Conservation (phyloP, 2,888 invertebrate genomes). For the Protophormia terraenovae region DNA sequence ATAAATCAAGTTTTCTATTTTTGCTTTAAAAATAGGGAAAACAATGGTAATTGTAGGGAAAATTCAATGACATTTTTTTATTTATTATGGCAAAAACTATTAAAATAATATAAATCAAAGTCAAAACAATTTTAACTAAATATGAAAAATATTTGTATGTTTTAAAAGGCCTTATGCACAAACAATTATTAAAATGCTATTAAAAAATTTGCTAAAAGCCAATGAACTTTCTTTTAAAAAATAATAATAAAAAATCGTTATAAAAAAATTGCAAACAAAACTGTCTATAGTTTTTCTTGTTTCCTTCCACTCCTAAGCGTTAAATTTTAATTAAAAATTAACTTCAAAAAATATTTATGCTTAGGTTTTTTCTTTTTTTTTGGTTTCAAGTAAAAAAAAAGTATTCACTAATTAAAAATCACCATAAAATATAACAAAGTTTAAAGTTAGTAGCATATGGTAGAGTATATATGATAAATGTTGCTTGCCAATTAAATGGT, state of each 20-base stretch:
- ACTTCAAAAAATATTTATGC: neutral
- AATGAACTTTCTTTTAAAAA: conserved; percentile 12
- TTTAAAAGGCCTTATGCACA: no score
- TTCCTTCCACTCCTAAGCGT: neutral
- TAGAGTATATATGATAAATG: neutral
- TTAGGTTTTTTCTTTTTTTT: neutral
- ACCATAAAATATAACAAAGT: neutral
- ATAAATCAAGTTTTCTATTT: neutral
- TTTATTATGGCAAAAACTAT: neutral
- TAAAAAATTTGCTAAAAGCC: no score
- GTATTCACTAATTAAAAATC: no score
- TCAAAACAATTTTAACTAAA: neutral
- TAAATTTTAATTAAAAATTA: neutral
- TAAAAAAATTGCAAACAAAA: neutral
- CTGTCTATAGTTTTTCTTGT: neutral
- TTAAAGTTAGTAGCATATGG: neutral
- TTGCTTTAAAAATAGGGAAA: neutral
- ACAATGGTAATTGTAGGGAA: neutral
- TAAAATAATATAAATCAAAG: conserved; percentile 7
- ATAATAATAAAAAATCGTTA: neutral
- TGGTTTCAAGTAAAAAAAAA: neutral
- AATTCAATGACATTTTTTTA: neutral
- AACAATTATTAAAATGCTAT: no score
- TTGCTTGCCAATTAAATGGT: conserved; percentile 1
- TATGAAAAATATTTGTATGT: neutral